Percentiles rank a stretch among this genome's conserved stretches.
phyloP scores from a whole-genome alignment of 2,888 invertebrate genomes.

The Conus canariensis region DNA sequence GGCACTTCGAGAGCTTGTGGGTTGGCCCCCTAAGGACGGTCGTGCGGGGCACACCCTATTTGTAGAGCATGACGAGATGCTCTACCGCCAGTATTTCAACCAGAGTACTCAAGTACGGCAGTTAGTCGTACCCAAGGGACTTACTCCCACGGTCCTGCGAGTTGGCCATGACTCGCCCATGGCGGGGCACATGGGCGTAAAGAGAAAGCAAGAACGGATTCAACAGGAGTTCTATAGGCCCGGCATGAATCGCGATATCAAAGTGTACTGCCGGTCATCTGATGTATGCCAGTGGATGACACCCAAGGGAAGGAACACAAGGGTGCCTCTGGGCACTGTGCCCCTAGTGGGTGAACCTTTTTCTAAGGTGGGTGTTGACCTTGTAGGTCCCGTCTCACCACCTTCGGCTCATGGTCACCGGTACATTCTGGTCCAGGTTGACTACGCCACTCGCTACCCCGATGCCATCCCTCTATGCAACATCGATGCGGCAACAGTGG shows the following conservation, averaged over 20 bases:
- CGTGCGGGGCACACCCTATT: no score
- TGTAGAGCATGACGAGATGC: no score
- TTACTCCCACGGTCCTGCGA: not conserved
- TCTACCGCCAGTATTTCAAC: not conserved
- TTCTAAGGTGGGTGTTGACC: conserved; percentile 47
- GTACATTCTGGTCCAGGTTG: not conserved
- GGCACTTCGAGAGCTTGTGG: no score
- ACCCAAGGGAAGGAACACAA: conserved; percentile 41
- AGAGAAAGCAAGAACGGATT: not conserved
- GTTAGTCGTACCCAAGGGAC: not conserved
- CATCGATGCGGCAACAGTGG: not conserved
- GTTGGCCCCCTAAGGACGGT: no score
- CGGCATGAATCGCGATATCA: conserved; percentile 37
- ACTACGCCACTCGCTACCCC: not conserved
- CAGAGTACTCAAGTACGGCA: not conserved
- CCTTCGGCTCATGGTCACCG: conserved; percentile 48
- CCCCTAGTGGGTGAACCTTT: conserved; percentile 44
- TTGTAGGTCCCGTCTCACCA: conserved; percentile 55
- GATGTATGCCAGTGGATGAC: conserved; percentile 43
- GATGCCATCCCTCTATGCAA: not conserved
- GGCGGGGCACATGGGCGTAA: conserved; percentile 34
- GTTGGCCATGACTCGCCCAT: conserved; percentile 35
- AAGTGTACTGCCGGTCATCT: conserved; percentile 43
- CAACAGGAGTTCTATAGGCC: conserved; percentile 45
- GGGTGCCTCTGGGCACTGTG: conserved; percentile 36